Conservation (phyloP, 1,140 invertebrate species). For the Halesus radiatus region DNA sequence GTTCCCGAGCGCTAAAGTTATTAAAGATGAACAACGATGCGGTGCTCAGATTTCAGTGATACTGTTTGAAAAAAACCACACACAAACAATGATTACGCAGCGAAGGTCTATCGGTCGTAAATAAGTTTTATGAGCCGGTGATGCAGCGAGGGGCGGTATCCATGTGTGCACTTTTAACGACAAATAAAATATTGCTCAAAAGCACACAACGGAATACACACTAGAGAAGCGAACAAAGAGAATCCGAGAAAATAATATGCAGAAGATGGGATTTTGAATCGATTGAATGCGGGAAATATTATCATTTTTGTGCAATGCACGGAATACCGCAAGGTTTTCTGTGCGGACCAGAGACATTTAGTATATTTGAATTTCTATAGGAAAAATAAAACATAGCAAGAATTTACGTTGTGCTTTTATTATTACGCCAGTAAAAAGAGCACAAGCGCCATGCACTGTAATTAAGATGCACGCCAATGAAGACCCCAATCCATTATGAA, state of each 20-base stretch:
- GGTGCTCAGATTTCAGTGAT: not conserved
- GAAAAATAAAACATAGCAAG: too few relatives aligned
- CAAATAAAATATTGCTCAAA: slow-evolving; percentile 14
- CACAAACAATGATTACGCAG: slow-evolving; percentile 11
- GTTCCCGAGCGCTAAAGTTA: not conserved
- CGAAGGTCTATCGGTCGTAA: slow-evolving; percentile 9
- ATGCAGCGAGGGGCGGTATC: slow-evolving; percentile 20
- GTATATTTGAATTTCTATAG: too few relatives aligned
- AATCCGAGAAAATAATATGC: not conserved
- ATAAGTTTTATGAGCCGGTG: slow-evolving; percentile 16
- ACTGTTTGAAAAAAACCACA: not conserved
- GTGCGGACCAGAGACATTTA: too few relatives aligned
- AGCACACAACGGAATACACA: not conserved
- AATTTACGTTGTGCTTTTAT: too few relatives aligned
- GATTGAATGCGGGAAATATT: not conserved
- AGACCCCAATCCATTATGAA: too few relatives aligned
- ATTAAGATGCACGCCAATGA: too few relatives aligned
- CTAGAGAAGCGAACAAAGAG: not conserved
- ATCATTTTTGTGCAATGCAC: not conserved
- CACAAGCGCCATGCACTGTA: too few relatives aligned
- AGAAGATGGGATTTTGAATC: not conserved
- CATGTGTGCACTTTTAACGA: slow-evolving; percentile 18
- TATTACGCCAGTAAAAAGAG: too few relatives aligned
- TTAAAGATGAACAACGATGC: too few relatives aligned
- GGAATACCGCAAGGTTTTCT: too few relatives aligned